Conservation (phyloP, 2,113 vertebrate species). For the Myiozetetes cayanensis region DNA sequence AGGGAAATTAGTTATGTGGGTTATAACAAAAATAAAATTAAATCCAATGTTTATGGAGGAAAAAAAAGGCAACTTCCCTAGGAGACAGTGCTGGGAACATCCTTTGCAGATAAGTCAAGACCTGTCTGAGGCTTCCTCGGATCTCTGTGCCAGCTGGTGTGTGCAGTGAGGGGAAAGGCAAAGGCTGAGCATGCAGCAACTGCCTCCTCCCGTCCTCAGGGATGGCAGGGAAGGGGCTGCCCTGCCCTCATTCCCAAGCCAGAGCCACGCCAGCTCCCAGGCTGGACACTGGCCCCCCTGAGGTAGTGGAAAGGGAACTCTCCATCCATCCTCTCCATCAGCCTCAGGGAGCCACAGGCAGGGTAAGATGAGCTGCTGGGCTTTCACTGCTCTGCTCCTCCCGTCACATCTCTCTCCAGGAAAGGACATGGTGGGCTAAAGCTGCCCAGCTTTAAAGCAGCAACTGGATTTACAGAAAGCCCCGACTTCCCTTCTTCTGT, state of each 20-base stretch:
- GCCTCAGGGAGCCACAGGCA: background rate
- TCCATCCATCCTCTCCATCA: background rate
- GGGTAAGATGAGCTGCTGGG: background rate
- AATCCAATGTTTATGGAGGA: slow-evolving; percentile 8
- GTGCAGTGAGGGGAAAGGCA: background rate
- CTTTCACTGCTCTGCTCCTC: background rate
- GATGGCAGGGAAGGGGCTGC: background rate
- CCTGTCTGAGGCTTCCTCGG: background rate
- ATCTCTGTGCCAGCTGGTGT: background rate
- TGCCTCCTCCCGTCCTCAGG: fast-evolving
- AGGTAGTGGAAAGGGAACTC: background rate
- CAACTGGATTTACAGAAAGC: background rate
- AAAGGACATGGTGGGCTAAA: background rate
- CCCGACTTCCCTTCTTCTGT: background rate
- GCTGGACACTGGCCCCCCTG: background rate
- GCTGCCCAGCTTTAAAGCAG: background rate
- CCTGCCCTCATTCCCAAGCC: background rate
- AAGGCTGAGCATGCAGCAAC: background rate
- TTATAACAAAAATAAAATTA: slow-evolving; percentile 49
- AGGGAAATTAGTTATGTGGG: slow-evolving; percentile 46
- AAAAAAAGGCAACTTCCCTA: background rate
- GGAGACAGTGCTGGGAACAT: background rate
- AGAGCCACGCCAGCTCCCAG: fast-evolving
- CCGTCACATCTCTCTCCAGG: background rate
- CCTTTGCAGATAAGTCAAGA: background rate